These are phyloP conservation scores for Cromileptes altivelis DNA, from an alignment of 2,113 vertebrate genomes.

Conservation along the genomic window DNA sequence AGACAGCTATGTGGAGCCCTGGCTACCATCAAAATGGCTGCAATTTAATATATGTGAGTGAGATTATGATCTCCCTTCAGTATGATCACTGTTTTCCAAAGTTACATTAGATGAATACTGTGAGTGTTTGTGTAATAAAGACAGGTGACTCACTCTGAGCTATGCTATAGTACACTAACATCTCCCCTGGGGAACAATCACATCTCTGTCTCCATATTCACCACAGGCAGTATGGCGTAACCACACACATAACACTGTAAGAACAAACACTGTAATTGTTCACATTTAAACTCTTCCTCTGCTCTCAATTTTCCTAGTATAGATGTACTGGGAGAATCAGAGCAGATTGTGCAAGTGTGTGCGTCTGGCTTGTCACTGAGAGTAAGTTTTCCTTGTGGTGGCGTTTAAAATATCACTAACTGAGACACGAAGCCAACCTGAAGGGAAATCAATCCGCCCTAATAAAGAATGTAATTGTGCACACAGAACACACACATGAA, in stretches of 20 bases:
- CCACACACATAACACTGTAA: conserved; percentile 7
- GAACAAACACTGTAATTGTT: conserved; percentile 53
- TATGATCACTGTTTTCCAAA: neutral
- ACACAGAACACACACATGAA: neutral
- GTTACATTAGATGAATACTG: neutral
- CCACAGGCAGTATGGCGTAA: conserved; percentile 13
- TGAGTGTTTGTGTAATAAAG: conserved; percentile 20
- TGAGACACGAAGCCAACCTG: conserved; percentile 11
- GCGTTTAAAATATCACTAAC: conserved; percentile 35
- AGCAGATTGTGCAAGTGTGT: conserved; percentile 2
- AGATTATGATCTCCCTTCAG: neutral
- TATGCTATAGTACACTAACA: conserved; percentile 12
- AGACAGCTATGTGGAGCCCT: neutral
- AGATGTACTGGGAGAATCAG: conserved; percentile 1
- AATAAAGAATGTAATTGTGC: conserved; percentile 14
- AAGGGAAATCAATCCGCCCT: conserved; percentile 20
- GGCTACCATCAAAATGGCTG: neutral
- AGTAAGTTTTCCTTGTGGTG: conserved; percentile 6
- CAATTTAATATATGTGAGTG: neutral
- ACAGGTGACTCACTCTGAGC: conserved; percentile 24
- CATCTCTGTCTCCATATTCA: conserved; percentile 38
- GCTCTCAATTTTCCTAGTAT: neutral
- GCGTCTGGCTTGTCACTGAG: neutral
- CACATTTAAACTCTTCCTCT: neutral
- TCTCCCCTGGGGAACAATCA: conserved; percentile 59